phyloP scores from a whole-genome alignment of 2,113 vertebrate species.

The Ahaetulla prasina region DNA sequence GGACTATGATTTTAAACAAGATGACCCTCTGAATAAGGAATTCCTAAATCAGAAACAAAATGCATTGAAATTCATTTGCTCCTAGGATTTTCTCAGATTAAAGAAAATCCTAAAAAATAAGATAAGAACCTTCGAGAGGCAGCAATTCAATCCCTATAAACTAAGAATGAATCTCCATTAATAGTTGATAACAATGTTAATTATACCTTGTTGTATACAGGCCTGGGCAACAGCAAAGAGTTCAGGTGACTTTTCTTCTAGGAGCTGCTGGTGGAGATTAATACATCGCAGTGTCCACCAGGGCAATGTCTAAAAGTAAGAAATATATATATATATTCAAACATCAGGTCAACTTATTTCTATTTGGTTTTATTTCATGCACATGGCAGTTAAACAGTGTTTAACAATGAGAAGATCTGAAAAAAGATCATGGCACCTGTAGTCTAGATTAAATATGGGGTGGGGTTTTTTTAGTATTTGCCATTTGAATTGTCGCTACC shows the following conservation, averaged over 20 bases:
- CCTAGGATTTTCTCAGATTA: neutral
- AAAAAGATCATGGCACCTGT: neutral
- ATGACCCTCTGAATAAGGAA: neutral
- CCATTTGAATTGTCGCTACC: neutral
- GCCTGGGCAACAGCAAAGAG: slow-evolving; percentile 73
- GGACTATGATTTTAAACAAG: neutral
- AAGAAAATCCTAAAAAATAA: neutral
- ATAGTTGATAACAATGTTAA: neutral
- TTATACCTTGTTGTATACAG: slow-evolving; percentile 81
- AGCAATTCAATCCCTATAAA: neutral
- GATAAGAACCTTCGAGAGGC: neutral
- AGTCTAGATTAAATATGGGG: neutral
- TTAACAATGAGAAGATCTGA: neutral
- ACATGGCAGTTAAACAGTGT: neutral
- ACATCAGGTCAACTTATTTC: neutral
- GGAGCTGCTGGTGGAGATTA: slow-evolving; percentile 86
- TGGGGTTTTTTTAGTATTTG: neutral
- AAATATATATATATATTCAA: neutral
- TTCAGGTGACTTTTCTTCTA: slow-evolving; percentile 86
- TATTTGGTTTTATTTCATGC: neutral
- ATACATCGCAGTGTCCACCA: slow-evolving; percentile 91
- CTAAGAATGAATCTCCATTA: neutral
- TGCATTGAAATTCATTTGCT: fast-evolving
- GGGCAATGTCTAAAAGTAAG: slow-evolving; percentile 74
- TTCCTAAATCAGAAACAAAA: neutral